Evolutionary conservation across 2,797 vertebrate species (phyloP).

Genomic region (Chaetodon trifasciatus): DNA sequence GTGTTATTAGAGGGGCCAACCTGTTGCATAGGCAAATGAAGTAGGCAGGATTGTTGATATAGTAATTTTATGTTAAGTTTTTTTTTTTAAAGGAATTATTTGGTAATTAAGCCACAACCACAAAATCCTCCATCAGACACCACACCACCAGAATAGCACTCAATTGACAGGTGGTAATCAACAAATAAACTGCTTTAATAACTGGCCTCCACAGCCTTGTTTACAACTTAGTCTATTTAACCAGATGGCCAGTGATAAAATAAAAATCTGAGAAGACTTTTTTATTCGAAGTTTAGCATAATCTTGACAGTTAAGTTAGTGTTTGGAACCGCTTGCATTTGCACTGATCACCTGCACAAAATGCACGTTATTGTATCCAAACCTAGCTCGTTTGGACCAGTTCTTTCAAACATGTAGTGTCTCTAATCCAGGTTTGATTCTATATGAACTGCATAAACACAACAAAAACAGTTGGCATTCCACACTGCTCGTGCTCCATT

Average conservation of each 20-base stretch:
- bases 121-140: neutral
- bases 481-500: too few relatives aligned
- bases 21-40: conserved; percentile 6
- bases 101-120: neutral
- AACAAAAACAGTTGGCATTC: too few relatives aligned
- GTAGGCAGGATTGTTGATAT: too few relatives aligned
- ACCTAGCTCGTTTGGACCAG: too few relatives aligned
- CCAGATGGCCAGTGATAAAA: neutral
- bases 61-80: neutral
- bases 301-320: neutral
- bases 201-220: neutral
- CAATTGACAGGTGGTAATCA: too few relatives aligned
- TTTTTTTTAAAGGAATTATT: neutral
- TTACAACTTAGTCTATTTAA: neutral
- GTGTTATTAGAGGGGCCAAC: neutral
- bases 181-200: neutral
- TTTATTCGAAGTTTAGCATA: neutral
- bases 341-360: neutral
- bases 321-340: neutral
- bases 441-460: too few relatives aligned
- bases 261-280: neutral
- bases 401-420: too few relatives aligned
- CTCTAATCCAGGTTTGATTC: too few relatives aligned
- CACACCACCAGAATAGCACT: neutral
- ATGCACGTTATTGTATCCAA: neutral